Base-by-base conservation (phyloP, 2,113 vertebrate genomes). In the Tenebrosternarchus preto region DNA sequence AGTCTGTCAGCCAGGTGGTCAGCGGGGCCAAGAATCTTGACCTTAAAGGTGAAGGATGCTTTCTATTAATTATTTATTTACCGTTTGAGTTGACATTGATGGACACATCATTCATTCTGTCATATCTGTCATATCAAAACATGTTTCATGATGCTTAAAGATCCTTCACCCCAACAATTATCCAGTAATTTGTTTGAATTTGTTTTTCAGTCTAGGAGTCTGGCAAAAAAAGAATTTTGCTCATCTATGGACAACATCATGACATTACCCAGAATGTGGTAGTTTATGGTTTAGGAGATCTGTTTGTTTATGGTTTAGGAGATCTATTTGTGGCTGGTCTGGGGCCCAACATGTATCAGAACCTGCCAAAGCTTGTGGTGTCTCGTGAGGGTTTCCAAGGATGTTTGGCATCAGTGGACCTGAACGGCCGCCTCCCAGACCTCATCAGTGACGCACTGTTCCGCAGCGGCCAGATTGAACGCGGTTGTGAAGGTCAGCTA, bases 1-100 rank as follows among this genome's bases (percentile, higher is more conserved):
- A 95, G 80, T 91, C 96, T 25, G 97, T 98, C 85, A 98, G 96
- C n/a, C 97, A 99, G 88, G 96, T 98, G 84, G 97, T 98, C 90
- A 98, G 98, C 5, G 97, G 97, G 81, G 97, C 97, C 85, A 98
- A 97, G 91, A 99, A 99, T 88, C 95, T 99, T 71, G 97, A 99
- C 89, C 94, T 99, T 72, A 99, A 99, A 96, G 97, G 97, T 99
- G 92, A 92, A 0, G 27, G 0, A 25, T 25, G 7, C 24, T 22
- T 64, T 5, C 5, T 5, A 36, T 4, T 31, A 33, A 20, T 63
- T n/a, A 59, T 59, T 22, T 59, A 20, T 22, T 22, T 59, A n/a
- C 9, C 43, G 1, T 50, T 50, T 12, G 12, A 15, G 43, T 50
- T 50, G 12, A 50, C 11, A 12, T 46, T 46, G 11, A 1, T 1